Base-by-base conservation (phyloP, 2,888 invertebrate species). In the Lasioglossum calceatum region DNA sequence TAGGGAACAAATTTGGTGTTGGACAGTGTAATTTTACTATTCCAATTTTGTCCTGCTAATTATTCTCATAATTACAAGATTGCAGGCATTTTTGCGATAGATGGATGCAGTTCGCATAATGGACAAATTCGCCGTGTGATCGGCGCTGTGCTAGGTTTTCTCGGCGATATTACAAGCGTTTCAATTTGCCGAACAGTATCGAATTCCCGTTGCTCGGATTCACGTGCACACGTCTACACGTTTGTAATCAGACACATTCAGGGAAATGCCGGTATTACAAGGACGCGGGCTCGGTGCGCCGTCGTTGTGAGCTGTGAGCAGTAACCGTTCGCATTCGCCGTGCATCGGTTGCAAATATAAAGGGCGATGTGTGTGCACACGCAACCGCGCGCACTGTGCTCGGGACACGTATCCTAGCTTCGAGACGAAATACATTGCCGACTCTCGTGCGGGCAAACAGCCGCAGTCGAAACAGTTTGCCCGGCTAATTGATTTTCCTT, bases 401-500 rank as follows among this genome's bases (percentile, higher is more conserved):
- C 23, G 39, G 44, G 27, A 75, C 77, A 64, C 73, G 72, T 58
- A 70, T 72, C 79, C 81, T 42, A 47, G 87, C 47, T 67, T 72
- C 76, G 88, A 88, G 82, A 84, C 84, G 89, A 85, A 90, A 88
- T 81, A 89, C 90, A 90, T 77, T 67, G 87, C 79, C 81, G 81
- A 84, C 81, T 90, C 85, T 86, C 72, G 90, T 72, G 71, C 87
- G 82, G 76, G 88, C 88, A 91, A 91, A 91, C 88, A 91, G 90
- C 84, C 90, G 84, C 88, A 87, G 86, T 88, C 91, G 91, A 90
- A 91, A 89, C 91, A 90, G 91, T 88, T 91, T 88, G 88, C 88
- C 87, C 90, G 90, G 90, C 89, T 93, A 93, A 92, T 93, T 93
- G 93, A 92, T 93, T 93, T 92, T 92, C 89, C 90, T 91, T 91